A percentile compares a stretch with the other conserved stretches of the same genome.
These are phyloP conservation scores for Diogma glabrata DNA, from an alignment of 2,888 invertebrate genomes.

Conservation along the genomic window DNA sequence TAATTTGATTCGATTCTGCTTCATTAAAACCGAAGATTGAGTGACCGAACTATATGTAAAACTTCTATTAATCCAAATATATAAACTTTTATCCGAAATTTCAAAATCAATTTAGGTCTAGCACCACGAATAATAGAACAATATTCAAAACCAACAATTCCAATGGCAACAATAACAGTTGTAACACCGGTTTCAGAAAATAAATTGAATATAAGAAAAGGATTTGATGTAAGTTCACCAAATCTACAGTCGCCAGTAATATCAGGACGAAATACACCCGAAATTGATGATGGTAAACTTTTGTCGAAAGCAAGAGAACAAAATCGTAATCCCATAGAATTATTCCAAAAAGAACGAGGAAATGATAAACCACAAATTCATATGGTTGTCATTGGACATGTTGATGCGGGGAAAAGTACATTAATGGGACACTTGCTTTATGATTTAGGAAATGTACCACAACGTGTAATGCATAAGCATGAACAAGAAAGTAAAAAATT, in stretches of 20 bases:
- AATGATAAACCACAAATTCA: conserved; percentile 78
- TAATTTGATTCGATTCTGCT: too few relatives aligned
- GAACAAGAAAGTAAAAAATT: conserved; percentile 94
- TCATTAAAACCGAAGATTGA: too few relatives aligned
- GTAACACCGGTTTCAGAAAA: conserved; percentile 27
- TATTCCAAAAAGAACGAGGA: conserved; percentile 63
- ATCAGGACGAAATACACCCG: conserved; percentile 46
- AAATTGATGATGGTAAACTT: conserved; percentile 24
- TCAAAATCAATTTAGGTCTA: conserved; percentile 19
- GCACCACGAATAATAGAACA: conserved; percentile 17
- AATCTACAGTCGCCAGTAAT: conserved; percentile 55
- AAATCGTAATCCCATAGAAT: conserved; percentile 37
- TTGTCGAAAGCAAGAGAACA: conserved; percentile 30
- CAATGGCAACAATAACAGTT: conserved; percentile 11
- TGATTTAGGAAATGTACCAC: conserved; percentile 74
- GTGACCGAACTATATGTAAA: too few relatives aligned
- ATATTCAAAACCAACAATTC: conserved; percentile 13
- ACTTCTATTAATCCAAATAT: too few relatives aligned
- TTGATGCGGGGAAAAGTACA: conserved; percentile 44
- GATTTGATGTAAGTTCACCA: conserved; percentile 40
- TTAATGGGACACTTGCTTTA: conserved; percentile 92
- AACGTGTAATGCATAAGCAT: conserved; percentile 87
- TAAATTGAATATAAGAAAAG: conserved; percentile 24
- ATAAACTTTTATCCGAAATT: too few relatives aligned
- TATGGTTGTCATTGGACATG: conserved; percentile 90